Percentiles rank a stretch among this genome's conserved stretches.
phyloP scores from a whole-genome alignment of 2,888 invertebrate genomes.

The Anagyrus pseudococci region DNA sequence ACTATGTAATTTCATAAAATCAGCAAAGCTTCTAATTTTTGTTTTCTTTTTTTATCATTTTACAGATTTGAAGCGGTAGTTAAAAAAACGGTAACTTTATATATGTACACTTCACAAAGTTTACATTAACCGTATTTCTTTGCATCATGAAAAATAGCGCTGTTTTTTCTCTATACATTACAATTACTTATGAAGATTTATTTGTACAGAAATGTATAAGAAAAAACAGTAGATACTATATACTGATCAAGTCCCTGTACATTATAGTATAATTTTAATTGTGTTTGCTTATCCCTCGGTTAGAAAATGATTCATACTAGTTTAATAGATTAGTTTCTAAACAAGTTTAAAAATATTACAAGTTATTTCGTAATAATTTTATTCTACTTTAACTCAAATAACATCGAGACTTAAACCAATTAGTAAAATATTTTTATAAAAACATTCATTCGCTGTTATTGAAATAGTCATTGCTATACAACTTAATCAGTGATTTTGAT shows the following conservation, averaged over 20 bases:
- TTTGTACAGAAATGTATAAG: background rate
- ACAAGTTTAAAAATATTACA: background rate
- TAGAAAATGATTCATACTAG: background rate
- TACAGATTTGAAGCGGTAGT: background rate
- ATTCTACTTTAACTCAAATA: background rate
- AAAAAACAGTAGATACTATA: background rate
- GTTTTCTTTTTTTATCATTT: background rate
- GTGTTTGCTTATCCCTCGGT: background rate
- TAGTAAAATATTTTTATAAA: background rate
- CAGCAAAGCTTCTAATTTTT: background rate
- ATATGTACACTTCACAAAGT: constrained; percentile 1
- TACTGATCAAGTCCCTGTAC: background rate
- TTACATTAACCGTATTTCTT: background rate
- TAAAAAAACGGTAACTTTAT: background rate
- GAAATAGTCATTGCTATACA: background rate
- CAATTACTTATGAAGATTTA: background rate
- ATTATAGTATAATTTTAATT: background rate
- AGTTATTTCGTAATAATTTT: background rate
- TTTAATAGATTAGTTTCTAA: background rate
- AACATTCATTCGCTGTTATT: background rate
- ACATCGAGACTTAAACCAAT: background rate
- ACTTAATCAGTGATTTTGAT: background rate
- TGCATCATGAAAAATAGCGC: too few relatives aligned
- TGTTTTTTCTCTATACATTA: background rate
- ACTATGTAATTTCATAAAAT: background rate